Evolutionary conservation across 2,888 invertebrate species (phyloP).

Genomic region (Aromia moschata): DNA sequence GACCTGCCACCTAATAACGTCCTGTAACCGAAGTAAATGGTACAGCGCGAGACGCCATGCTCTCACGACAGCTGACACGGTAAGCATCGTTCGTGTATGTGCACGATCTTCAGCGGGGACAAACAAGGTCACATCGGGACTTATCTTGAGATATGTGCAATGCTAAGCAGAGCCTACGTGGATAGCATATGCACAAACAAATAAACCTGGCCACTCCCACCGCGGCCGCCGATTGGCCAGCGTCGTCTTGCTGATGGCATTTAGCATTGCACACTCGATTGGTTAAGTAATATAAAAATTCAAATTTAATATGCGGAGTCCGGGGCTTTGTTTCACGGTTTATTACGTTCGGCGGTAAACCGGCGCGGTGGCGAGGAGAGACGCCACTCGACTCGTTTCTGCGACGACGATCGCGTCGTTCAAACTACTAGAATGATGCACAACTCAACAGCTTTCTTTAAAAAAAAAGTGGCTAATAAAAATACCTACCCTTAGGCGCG

Average conservation of each 20-base stretch:
- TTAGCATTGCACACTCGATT: constrained; percentile 61
- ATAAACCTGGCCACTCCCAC: constrained; percentile 59
- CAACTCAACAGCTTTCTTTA: no score
- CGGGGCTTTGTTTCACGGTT: constrained; percentile 35
- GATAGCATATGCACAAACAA: constrained; percentile 61
- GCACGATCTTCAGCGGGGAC: constrained; percentile 45
- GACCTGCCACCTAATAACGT: no score
- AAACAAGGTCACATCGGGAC: constrained; percentile 40
- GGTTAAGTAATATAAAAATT: constrained; percentile 64
- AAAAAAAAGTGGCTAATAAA: no score
- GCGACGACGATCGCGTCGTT: no score
- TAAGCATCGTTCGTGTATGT: constrained; percentile 40
- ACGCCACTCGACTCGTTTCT: no score
- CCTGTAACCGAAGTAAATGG: no score
- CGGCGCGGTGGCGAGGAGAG: no score
- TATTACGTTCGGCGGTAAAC: constrained; percentile 42
- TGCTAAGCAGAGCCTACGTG: constrained; percentile 56
- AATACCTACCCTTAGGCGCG: no score
- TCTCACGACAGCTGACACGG: constrained; percentile 44
- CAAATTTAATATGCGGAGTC: constrained; percentile 60
- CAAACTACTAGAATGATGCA: no score
- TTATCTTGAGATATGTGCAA: constrained; percentile 55
- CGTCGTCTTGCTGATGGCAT: constrained; percentile 56
- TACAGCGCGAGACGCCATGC: no score
- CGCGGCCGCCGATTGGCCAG: constrained; percentile 55